Evolutionary conservation across 2,113 vertebrate genomes (phyloP), one percentile per base, ranked within the genome.

Genomic region (Diadophis punctatus): DNA sequence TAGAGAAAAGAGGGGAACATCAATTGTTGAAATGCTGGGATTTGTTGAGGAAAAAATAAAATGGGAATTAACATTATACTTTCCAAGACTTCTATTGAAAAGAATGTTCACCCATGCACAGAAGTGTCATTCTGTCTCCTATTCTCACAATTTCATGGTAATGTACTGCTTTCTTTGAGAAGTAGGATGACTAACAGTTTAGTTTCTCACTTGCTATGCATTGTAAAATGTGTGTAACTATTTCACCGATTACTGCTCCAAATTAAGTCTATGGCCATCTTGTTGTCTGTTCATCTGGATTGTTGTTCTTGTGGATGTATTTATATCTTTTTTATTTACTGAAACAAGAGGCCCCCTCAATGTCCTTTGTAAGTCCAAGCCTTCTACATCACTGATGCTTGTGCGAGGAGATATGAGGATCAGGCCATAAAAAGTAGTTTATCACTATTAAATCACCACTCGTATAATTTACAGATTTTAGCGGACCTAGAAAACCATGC

Each of bases 401-500:
- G 53, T 58, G 8, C 22, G 27, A 58, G 52, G 39, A 90, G 55
- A 63, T 6, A 46, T 86, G 46, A 34, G 74, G 48, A 86, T 43
- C 10, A 48, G 55, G 56, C 55, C 6, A 27, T 52, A 93, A 22
- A 22, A 86, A 89, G 93, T 22, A 91, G 85, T 25, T 9, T 49
- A 91, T 0, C 6, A 84, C 92, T 92, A 96, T 93, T 96, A 87
- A 97, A 90, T 94, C 2, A 86, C 0, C 27, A 52, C 95, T 2
- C 89, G 0, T 96, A 56, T 96, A 91, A 92, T 97, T 97, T 90
- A 96, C 97, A 98, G 98, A 98, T 98, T 96, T 51, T 98, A 96
- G 98, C 98, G 96, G 98, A 98, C 90, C 96, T 98, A 94, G 98
- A 98, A 97, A 98, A 98, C n/a, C 97, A 98, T 94, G 95, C 91